Base-by-base conservation (phyloP, 2,797 vertebrate species). In the Amphiprion clarkii region DNA sequence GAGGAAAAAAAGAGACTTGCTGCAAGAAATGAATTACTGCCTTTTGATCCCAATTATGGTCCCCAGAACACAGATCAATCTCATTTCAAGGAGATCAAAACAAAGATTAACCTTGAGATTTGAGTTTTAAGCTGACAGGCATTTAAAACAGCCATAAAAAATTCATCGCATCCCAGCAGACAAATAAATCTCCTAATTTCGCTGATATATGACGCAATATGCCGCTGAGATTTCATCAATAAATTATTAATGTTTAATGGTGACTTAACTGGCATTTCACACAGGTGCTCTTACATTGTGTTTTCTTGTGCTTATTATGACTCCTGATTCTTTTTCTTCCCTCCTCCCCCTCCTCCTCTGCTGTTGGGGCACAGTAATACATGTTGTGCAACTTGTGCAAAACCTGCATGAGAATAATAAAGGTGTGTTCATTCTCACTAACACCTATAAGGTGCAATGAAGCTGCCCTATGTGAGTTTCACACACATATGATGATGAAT, bases 201-300 rank as follows among this genome's bases (percentile, higher is more conserved):
- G 76, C 51, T 82, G 68, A 86, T 81, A 46, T 76, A 67, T 76
- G 62, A 76, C 77, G 77, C 68, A 87, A 88, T 71, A 81, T 78
- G 36, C 77, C 72, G 29, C 49, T 16, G 63, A 33, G 17, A 80
- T 78, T 75, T 76, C 76, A 78, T 60, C 44, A 70, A 67, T 74
- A 74, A 83, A 67, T 81, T 29, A 76, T 87, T 82, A 31, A 78
- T 67, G 57, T 51, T 46, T 48, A 55, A 61, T 40, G 17, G 46
- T 44, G 8, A 62, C 27, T 70, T 54, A 55, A 54, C 29, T 31
- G 39, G 27, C 9, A 36, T 52, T 69, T 79, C 36, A 48, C 62
- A 69, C 55, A 27, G 54, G 9, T 11, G 11, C 39, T 80, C 0
- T 21, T 59, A 72, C 42, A 52, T 69, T 79, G 36, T 55, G 17